Evolutionary conservation across 1,140 invertebrate genomes (phyloP), one percentile per base, ranked within the genome.

Genomic region (Carcinoscorpius rotundicauda): DNA sequence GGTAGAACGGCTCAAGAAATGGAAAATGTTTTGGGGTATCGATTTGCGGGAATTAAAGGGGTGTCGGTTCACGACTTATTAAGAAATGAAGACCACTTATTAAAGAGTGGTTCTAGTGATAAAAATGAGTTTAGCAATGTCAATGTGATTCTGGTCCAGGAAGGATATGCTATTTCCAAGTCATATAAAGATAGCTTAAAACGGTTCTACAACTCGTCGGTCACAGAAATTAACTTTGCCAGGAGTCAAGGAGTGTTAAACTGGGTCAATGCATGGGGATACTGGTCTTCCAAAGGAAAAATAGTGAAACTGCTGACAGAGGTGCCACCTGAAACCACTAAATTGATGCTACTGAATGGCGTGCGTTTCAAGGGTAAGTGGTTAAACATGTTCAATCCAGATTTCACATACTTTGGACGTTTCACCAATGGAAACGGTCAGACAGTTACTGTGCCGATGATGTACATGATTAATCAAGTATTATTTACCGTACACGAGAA

Each of bases 331-430:
- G 29, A 29, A 29, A 29, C 29, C 29, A 29, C 29, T 29, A 29
- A 29, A 29, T 29, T 29, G 29, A 29, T 29, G 29, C 29, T 29
- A 29, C 29, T 29, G 29, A 29, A 29, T 29, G 29, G 29, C 48
- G 29, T 29, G 9, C 53, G 5, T 62, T 62, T 52, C 29, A 49
- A 62, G 29, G 61, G 53, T 53, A 6, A 48, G 9, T 51, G 53
- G 48, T 29, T 62, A 11, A 11, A 53, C 4, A 52, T 29, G 4
- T 52, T 52, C 9, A 52, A 52, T 48, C 48, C 53, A 0, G 61
- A 62, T 10, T 3, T 62, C 4, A 51, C 61, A 52, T 62, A 62
- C 48, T 9, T 52, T n/a, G 61, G 52, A 62, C 53, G n/a, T 8
- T 55, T 55, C n/a, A 9, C 53, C 8, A 55, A 55, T n/a, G 8